These are phyloP conservation scores for Colaptes auratus DNA, from an alignment of 2,113 vertebrate species.

Conservation along the genomic window DNA sequence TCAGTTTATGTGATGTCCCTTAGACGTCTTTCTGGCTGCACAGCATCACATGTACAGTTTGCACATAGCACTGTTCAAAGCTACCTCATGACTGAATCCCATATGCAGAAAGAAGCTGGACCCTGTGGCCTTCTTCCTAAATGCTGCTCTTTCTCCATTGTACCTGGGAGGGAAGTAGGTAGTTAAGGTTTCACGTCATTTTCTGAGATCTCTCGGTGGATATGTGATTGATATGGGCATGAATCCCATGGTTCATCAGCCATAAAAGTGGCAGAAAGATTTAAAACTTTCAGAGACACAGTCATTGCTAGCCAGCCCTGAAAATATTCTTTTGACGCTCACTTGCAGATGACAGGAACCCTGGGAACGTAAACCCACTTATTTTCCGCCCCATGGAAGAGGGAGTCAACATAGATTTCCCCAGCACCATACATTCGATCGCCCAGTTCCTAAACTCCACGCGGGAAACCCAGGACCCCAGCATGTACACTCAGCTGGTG, in stretches of 20 bases:
- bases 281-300: not conserved
- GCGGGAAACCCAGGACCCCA: constrained; percentile 82
- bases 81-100: not conserved
- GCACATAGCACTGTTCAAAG: not conserved
- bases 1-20: not conserved
- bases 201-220: not conserved
- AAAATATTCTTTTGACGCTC: constrained; percentile 93
- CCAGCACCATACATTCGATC: constrained; percentile 88
- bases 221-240: not conserved
- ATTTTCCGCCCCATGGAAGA: constrained; percentile 89
- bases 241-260: rapidly evolving
- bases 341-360: constrained; percentile 91
- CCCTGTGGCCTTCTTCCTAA: not conserved
- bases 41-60: not conserved
- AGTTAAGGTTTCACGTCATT: not conserved
- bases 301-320: constrained; percentile 66
- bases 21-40: not conserved
- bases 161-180: not conserved
- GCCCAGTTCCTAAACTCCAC: constrained; percentile 87
- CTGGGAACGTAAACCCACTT: constrained; percentile 80
- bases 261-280: not conserved
- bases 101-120: not conserved
- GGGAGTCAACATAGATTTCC: constrained; percentile 84
- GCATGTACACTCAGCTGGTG: constrained; percentile 87
- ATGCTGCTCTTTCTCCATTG: rapidly evolving